Conservation (phyloP, 1,140 invertebrate genomes). For the Sitodiplosis mosellana region DNA sequence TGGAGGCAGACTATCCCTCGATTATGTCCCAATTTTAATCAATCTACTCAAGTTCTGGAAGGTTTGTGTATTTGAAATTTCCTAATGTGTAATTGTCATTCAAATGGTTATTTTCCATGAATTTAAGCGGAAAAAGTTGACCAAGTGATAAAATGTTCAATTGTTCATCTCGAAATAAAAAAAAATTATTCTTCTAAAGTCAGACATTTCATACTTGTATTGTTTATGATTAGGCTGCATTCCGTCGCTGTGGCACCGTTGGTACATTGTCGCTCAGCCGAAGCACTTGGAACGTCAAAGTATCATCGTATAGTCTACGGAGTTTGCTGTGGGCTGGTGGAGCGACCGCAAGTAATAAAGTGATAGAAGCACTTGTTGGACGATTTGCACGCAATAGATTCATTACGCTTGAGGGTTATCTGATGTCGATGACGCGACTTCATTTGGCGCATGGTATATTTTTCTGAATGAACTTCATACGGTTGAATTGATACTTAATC, state of each 20-base stretch:
- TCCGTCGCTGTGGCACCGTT: slow-evolving; percentile 34
- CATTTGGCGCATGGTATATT: slow-evolving; percentile 50
- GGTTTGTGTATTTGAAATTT: slow-evolving; percentile 22
- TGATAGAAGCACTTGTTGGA: slow-evolving; percentile 49
- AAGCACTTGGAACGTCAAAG: slow-evolving; percentile 24
- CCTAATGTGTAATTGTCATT: neutral
- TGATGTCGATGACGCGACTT: slow-evolving; percentile 47
- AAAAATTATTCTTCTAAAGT: too few species aligned
- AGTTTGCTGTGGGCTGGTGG: slow-evolving; percentile 47
- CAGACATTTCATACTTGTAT: too few species aligned
- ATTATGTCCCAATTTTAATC: slow-evolving; percentile 39
- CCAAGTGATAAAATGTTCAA: too few species aligned
- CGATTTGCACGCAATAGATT: slow-evolving; percentile 41
- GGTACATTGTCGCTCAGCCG: slow-evolving; percentile 30
- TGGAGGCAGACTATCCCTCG: slow-evolving; percentile 36
- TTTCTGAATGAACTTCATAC: neutral
- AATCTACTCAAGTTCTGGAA: slow-evolving; percentile 47
- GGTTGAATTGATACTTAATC: slow-evolving; percentile 3
- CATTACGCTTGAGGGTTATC: slow-evolving; percentile 40
- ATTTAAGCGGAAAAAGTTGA: too few species aligned
- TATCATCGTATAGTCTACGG: slow-evolving; percentile 42
- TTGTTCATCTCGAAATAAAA: too few species aligned
- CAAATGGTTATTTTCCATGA: neutral
- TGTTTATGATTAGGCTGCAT: slow-evolving; percentile 5
- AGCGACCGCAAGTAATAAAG: slow-evolving; percentile 52